Evolutionary conservation across 2,888 invertebrate species (phyloP).

Genomic region (Drosophila meridionalis): DNA sequence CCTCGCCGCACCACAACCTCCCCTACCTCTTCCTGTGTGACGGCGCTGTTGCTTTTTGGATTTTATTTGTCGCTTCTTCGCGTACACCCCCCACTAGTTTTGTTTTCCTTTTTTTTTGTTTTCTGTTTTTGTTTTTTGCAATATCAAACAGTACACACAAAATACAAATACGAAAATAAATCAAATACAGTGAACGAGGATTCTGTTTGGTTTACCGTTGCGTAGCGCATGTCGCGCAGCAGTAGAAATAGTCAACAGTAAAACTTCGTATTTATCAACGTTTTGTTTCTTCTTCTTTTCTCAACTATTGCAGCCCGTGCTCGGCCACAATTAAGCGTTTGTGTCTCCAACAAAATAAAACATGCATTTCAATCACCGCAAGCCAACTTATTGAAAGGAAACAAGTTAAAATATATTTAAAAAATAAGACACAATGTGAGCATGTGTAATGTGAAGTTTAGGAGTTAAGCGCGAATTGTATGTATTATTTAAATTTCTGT

Average conservation of each 20-base stretch:
- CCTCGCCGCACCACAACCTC: not conserved
- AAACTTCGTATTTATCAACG: conserved; percentile 26
- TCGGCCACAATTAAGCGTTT: conserved; percentile 47
- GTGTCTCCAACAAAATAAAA: conserved; percentile 32
- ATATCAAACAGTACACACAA: conserved; percentile 57
- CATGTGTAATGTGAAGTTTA: conserved; percentile 75
- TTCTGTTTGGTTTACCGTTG: conserved; percentile 63
- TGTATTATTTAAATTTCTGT: conserved; percentile 78
- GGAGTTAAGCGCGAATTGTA: conserved; percentile 71
- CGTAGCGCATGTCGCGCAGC: conserved; percentile 37
- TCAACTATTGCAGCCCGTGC: conserved; percentile 59
- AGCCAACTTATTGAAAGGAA: conserved; percentile 28
- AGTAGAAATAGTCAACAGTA: conserved; percentile 15
- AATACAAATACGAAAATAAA: conserved; percentile 34
- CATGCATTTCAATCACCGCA: conserved; percentile 58
- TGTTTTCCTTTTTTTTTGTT: conserved; percentile 40
- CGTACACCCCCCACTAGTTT: not conserved
- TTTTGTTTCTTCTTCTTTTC: conserved; percentile 28
- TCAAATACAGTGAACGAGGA: conserved; percentile 25
- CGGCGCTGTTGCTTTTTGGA: conserved; percentile 75
- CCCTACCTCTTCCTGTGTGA: conserved; percentile 24
- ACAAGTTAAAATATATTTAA: conserved; percentile 14
- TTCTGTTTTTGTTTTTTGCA: conserved; percentile 50
- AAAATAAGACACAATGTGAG: conserved; percentile 58
- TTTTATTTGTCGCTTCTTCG: conserved; percentile 58